phyloP scores from a whole-genome alignment of 2,797 vertebrate species.

The Poeciliopsis infans region DNA sequence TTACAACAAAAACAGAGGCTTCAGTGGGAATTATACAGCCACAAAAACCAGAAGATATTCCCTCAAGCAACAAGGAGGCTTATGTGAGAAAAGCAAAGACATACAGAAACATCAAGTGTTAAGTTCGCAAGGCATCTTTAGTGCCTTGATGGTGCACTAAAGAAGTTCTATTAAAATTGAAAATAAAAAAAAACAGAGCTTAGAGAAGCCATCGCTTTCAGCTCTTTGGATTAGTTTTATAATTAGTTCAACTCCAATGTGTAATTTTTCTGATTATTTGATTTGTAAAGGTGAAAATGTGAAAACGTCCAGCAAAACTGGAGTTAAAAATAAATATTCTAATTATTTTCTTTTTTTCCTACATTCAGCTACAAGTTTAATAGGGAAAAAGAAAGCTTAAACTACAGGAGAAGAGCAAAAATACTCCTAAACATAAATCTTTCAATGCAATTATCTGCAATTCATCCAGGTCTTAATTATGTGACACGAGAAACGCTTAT shows the following conservation, averaged over 20 bases:
- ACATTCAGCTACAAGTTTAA: slow-evolving; percentile 13
- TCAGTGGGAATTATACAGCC: slow-evolving; percentile 27
- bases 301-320: neutral
- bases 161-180: slow-evolving; percentile 7
- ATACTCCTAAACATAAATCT: slow-evolving; percentile 7
- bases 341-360: slow-evolving; percentile 1
- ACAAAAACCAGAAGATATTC: slow-evolving; percentile 20
- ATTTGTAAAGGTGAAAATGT: neutral
- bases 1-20: slow-evolving; percentile 31
- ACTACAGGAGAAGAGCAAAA: neutral
- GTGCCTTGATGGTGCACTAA: slow-evolving; percentile 52
- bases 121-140: slow-evolving; percentile 40
- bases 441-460: neutral
- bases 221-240: neutral
- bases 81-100: slow-evolving; percentile 25
- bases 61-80: slow-evolving; percentile 25
- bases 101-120: slow-evolving; percentile 60
- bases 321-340: neutral
- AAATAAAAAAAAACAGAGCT: slow-evolving; percentile 11
- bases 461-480: neutral
- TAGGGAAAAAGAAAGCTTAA: neutral
- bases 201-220: neutral
- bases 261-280: neutral
- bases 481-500: neutral
- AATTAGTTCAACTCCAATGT: neutral